These are phyloP conservation scores for Julus scandinavius DNA, from an alignment of 2,888 invertebrate species.

Conservation along the genomic window DNA sequence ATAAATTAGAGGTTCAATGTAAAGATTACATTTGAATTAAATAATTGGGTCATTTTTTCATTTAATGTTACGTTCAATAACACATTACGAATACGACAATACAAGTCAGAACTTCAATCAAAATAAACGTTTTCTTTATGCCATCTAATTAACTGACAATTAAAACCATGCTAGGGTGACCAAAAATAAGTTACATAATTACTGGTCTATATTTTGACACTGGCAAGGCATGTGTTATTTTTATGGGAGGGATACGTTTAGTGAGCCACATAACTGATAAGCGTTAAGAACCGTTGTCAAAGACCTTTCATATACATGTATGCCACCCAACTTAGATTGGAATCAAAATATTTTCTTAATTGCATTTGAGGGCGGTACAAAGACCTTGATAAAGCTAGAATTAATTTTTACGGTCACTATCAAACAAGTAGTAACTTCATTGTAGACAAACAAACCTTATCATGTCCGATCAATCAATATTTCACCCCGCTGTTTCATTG, in stretches of 20 bases:
- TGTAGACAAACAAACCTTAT: background rate
- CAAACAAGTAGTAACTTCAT: background rate
- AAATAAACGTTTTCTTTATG: slow-evolving; percentile 29
- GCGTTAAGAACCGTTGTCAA: background rate
- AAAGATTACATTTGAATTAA: no score
- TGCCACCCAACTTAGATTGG: background rate
- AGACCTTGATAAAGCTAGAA: background rate
- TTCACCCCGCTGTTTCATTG: background rate
- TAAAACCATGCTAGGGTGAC: slow-evolving; percentile 6
- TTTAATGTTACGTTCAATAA: slow-evolving; percentile 13
- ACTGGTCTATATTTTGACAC: no score
- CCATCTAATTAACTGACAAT: background rate
- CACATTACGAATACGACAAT: background rate
- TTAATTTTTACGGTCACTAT: background rate
- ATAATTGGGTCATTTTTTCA: background rate
- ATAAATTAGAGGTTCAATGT: no score
- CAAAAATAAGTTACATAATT: no score
- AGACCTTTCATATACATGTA: background rate
- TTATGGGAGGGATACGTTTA: background rate
- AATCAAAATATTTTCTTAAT: background rate
- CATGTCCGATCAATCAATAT: background rate
- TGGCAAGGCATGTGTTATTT: no score
- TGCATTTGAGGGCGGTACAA: background rate
- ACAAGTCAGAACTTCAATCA: background rate
- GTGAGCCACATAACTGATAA: slow-evolving; percentile 6